These are phyloP conservation scores for Polydrusus pterygomalis DNA, from an alignment of 2,888 invertebrate species.

Conservation along the genomic window DNA sequence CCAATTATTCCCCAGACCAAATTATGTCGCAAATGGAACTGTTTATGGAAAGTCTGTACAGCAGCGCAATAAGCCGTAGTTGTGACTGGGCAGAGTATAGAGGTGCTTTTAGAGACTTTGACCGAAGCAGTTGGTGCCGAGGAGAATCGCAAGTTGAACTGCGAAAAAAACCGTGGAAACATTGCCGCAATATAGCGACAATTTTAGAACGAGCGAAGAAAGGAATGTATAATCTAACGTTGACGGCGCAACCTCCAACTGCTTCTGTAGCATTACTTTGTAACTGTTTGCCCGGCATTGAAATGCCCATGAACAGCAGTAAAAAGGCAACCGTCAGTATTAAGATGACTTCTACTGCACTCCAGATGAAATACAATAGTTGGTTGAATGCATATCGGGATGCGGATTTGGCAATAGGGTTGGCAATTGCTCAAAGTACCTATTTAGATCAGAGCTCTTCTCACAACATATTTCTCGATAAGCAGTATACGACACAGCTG, in stretches of 20 bases:
- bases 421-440: slow-evolving; percentile 20
- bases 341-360: background rate
- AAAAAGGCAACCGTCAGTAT: background rate
- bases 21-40: background rate
- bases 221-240: slow-evolving; percentile 14
- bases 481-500: background rate
- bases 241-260: slow-evolving; percentile 17
- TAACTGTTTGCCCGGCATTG: slow-evolving; percentile 11
- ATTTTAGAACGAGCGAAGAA: background rate
- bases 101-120: slow-evolving; percentile 1
- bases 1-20: background rate
- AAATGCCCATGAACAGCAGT: background rate
- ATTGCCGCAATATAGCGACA: background rate
- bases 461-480: background rate
- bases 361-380: slow-evolving; percentile 1
- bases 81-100: background rate
- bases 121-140: background rate
- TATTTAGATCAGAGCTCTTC: slow-evolving; percentile 13
- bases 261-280: slow-evolving; percentile 18
- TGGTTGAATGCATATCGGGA: background rate
- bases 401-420: background rate
- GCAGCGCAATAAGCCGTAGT: slow-evolving; percentile 6
- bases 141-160: slow-evolving; percentile 19
- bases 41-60: slow-evolving; percentile 21
- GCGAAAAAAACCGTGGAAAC: background rate